phyloP scores from a whole-genome alignment of 2,888 invertebrate genomes.

The Theodoxus fluviatilis region DNA sequence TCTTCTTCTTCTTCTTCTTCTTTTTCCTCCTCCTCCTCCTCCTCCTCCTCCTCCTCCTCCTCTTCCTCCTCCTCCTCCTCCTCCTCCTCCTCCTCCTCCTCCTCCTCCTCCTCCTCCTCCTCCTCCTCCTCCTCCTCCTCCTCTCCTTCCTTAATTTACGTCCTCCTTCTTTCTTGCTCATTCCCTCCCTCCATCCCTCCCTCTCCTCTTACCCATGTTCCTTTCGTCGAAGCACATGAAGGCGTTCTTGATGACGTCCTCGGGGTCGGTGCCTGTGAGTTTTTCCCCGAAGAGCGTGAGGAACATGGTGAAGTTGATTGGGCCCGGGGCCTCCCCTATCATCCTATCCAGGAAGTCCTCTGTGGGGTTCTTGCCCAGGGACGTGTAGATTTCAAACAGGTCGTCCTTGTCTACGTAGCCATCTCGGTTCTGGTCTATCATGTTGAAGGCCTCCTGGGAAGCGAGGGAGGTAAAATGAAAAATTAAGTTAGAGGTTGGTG shows the following conservation, averaged over 20 bases:
- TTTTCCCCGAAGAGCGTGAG: slow-evolving; percentile 64
- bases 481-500: too few species aligned
- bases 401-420: slow-evolving; percentile 64
- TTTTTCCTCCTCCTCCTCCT: too few species aligned
- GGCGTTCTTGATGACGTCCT: slow-evolving; percentile 63
- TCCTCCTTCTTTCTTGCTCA: too few species aligned
- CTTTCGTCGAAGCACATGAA: slow-evolving; percentile 62
- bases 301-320: slow-evolving; percentile 66
- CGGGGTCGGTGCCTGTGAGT: slow-evolving; percentile 63
- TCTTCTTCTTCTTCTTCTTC: too few species aligned
- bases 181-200: too few species aligned
- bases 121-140: too few species aligned
- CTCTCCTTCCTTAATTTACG: too few species aligned
- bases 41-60: too few species aligned
- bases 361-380: slow-evolving; percentile 63
- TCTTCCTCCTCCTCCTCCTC: too few species aligned
- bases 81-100: too few species aligned
- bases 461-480: too few species aligned
- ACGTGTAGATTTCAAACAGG: slow-evolving; percentile 60
- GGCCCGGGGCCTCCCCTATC: slow-evolving; percentile 62
- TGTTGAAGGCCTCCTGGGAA: slow-evolving; percentile 62
- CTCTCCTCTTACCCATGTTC: slow-evolving; percentile 38
- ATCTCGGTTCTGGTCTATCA: slow-evolving; percentile 64
- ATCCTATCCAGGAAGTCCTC: slow-evolving; percentile 60
- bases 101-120: too few species aligned